phyloP scores from a whole-genome alignment of 2,113 vertebrate species.

The Trogon melanurus region DNA sequence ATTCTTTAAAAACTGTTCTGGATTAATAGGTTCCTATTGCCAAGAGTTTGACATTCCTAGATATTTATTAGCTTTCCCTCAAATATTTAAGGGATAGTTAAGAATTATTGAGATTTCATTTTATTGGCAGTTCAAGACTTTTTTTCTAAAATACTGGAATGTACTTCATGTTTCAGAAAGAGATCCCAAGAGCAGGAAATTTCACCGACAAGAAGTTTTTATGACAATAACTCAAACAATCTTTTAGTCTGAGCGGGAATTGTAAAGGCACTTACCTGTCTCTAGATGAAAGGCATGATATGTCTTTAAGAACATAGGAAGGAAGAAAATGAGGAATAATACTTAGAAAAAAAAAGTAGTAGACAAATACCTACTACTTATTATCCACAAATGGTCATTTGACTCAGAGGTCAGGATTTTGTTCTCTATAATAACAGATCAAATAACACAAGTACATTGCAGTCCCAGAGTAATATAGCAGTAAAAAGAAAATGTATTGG shows the following conservation, averaged over 20 bases:
- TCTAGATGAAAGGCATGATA: background rate
- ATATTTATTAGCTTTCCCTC: conserved; percentile 6
- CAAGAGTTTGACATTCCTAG: background rate
- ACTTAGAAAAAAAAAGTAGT: background rate
- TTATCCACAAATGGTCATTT: background rate
- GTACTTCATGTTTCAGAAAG: background rate
- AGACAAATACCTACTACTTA: background rate
- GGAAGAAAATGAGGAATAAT: background rate
- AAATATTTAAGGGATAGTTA: conserved; percentile 1
- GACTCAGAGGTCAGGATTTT: background rate
- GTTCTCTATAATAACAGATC: background rate
- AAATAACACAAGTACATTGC: background rate
- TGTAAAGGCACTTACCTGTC: background rate
- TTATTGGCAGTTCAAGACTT: background rate
- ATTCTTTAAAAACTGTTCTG: background rate
- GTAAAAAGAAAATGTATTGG: background rate
- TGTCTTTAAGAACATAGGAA: background rate
- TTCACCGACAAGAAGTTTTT: background rate
- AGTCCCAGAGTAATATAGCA: background rate
- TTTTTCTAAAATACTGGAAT: background rate
- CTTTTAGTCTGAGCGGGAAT: background rate
- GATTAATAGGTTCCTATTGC: background rate
- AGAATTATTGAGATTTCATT: conserved; percentile 6
- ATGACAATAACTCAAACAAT: background rate
- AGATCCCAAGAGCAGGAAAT: background rate